Evolutionary conservation across 2,113 vertebrate species (phyloP).

Genomic region (Dromaius novaehollandiae): DNA sequence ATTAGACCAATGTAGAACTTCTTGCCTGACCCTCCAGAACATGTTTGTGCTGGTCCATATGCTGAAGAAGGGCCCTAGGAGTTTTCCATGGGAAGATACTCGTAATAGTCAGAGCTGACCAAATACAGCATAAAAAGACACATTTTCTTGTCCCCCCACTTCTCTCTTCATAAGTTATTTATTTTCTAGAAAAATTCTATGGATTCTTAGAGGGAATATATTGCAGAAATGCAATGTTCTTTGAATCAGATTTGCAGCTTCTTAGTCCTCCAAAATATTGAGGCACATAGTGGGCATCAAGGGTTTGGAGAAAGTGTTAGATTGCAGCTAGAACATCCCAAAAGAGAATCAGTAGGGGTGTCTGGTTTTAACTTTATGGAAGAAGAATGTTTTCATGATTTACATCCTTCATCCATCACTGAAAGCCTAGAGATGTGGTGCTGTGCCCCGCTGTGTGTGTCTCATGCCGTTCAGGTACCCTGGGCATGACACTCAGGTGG

Average conservation of each 20-base stretch:
- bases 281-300: fast-evolving
- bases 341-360: not conserved
- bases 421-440: not conserved
- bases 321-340: not conserved
- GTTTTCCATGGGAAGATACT: fast-evolving
- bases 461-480: not conserved
- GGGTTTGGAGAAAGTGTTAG: not conserved
- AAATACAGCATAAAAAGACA: not conserved
- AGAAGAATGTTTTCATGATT: not conserved
- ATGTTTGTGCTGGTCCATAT: not conserved
- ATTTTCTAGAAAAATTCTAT: not conserved
- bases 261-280: fast-evolving
- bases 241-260: not conserved
- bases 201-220: not conserved
- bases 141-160: not conserved
- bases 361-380: not conserved
- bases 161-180: not conserved
- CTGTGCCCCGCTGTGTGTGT: not conserved
- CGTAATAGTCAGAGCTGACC: not conserved
- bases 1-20: not conserved
- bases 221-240: fast-evolving
- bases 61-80: not conserved
- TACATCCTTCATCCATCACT: not conserved
- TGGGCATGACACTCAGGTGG: not conserved
- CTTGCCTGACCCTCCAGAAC: not conserved